Conservation (phyloP, 2,113 vertebrate species). For the Odontophorus gujanensis region DNA sequence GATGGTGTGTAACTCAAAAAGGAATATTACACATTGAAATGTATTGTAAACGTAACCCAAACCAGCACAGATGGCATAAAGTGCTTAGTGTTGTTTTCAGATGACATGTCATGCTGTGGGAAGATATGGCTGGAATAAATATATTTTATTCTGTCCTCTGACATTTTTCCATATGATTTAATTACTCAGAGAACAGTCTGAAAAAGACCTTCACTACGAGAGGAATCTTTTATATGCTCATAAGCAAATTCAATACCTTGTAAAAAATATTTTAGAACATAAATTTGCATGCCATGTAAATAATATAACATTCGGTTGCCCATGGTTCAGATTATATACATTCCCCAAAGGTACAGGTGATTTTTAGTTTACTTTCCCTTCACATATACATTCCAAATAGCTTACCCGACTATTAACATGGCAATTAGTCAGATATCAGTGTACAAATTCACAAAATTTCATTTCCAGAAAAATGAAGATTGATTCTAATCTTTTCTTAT, state of each 20-base stretch:
- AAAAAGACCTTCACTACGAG: conserved; percentile 43
- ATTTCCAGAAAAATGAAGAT: conserved; percentile 18
- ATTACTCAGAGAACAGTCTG: conserved; percentile 66
- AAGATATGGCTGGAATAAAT: conserved; percentile 79
- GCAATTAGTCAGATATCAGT: conserved; percentile 49
- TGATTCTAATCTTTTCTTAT: conserved; percentile 40
- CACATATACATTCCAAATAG: conserved; percentile 51
- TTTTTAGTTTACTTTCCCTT: conserved; percentile 69
- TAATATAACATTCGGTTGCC: conserved; percentile 67
- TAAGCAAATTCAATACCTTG: conserved; percentile 45
- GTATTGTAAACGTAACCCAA: conserved; percentile 61
- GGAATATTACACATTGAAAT: conserved; percentile 62
- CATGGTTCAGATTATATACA: conserved; percentile 68
- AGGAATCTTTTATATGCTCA: conserved; percentile 40
- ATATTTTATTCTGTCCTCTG: conserved; percentile 78
- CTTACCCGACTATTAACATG: conserved; percentile 20
- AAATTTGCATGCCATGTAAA: conserved; percentile 64
- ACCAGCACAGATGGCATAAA: conserved; percentile 80
- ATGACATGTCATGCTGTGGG: conserved; percentile 72
- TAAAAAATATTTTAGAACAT: conserved; percentile 61
- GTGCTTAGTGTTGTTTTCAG: conserved; percentile 77
- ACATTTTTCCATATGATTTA: conserved; percentile 79
- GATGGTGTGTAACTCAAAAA: conserved; percentile 53
- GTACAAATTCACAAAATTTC: conserved; percentile 63
- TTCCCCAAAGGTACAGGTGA: conserved; percentile 72